These are phyloP conservation scores for Corapipo altera DNA, from an alignment of 2,113 vertebrate species.

Conservation along the genomic window DNA sequence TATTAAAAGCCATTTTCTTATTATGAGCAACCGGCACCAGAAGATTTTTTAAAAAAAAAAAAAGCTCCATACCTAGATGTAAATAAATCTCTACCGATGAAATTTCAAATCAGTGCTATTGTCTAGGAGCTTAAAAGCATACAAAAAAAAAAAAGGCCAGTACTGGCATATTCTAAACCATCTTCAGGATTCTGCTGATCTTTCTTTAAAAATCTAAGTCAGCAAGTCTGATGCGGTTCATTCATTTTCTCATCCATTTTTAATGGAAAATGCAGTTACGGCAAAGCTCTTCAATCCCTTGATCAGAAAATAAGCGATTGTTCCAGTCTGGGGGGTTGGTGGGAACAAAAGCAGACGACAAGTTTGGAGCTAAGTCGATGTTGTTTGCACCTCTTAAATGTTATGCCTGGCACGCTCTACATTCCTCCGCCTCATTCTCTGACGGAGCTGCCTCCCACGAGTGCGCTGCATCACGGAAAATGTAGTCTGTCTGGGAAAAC, in stretches of 20 bases:
- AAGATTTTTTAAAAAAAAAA: background rate
- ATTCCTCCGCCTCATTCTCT: background rate
- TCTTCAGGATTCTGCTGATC: background rate
- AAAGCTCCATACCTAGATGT: too few species aligned
- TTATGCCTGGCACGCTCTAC: fast-evolving
- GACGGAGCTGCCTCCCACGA: fast-evolving
- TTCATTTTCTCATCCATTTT: background rate
- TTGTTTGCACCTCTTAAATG: fast-evolving
- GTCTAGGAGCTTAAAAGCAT: background rate
- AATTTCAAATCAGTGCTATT: background rate
- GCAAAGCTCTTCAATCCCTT: background rate
- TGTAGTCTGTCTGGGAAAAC: background rate
- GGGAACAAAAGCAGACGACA: background rate
- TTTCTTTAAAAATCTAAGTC: background rate
- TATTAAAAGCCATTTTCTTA: background rate
- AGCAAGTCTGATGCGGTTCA: fast-evolving
- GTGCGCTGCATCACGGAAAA: background rate
- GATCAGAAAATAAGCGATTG: background rate
- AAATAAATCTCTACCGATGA: background rate
- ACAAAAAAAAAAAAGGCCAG: background rate
- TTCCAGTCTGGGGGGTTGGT: fast-evolving
- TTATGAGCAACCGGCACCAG: background rate
- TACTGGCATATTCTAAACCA: background rate
- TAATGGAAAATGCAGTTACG: background rate
- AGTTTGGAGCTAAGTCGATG: background rate